Conservation (phyloP, 2,797 vertebrate species). For the Bovichtus diacanthus region DNA sequence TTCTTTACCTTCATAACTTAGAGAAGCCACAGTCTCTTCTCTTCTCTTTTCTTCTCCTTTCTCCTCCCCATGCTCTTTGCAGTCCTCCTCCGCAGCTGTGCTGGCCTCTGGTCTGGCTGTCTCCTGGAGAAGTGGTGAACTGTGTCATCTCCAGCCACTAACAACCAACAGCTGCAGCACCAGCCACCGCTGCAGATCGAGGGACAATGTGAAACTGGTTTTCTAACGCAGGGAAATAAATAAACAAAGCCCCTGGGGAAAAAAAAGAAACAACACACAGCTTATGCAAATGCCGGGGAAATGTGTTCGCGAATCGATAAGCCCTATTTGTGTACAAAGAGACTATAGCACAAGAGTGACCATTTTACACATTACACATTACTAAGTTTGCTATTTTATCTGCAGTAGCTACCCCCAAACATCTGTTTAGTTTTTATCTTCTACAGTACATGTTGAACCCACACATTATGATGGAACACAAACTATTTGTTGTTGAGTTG, state of each 20-base stretch:
- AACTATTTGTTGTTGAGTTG: constrained; percentile 66
- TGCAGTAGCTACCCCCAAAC: constrained; percentile 50
- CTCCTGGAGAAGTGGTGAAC: constrained; percentile 88
- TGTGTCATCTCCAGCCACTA: constrained; percentile 86
- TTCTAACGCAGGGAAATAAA: constrained; percentile 75
- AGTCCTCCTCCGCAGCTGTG: constrained; percentile 48
- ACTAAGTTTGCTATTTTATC: constrained; percentile 59
- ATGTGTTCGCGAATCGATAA: constrained; percentile 78
- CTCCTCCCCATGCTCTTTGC: neutral
- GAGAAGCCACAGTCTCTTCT: constrained; percentile 15
- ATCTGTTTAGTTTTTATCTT: constrained; percentile 57
- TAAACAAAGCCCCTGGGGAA: constrained; percentile 69
- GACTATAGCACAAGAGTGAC: constrained; percentile 64
- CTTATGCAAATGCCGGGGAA: constrained; percentile 79
- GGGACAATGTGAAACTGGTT: constrained; percentile 83
- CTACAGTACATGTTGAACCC: constrained; percentile 48
- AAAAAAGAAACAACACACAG: constrained; percentile 62
- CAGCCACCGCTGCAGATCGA: constrained; percentile 81
- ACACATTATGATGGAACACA: constrained; percentile 62
- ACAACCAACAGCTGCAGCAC: constrained; percentile 90
- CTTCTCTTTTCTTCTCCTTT: constrained; percentile 2
- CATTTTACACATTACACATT: constrained; percentile 54
- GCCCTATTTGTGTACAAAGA: constrained; percentile 68
- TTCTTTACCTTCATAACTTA: constrained; percentile 31
- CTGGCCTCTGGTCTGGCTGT: constrained; percentile 40